phyloP scores from a whole-genome alignment of 2,797 vertebrate species.

The Erithacus rubecula region DNA sequence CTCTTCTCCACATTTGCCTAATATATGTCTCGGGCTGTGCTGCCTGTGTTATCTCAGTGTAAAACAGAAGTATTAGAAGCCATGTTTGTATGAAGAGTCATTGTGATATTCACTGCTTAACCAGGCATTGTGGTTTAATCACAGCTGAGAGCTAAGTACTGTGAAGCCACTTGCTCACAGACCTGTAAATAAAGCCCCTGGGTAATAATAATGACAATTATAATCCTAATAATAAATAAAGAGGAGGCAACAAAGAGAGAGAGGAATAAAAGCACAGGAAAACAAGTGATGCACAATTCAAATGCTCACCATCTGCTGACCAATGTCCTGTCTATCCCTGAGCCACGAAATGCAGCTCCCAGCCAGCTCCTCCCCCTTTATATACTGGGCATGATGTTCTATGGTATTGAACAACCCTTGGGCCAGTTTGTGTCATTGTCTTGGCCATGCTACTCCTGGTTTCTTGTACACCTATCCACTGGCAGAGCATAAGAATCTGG shows the following conservation, averaged over 20 bases:
- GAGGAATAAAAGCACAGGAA: neutral
- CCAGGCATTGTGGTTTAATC: neutral
- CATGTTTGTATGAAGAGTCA: neutral
- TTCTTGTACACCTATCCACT: neutral
- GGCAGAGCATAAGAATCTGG: neutral
- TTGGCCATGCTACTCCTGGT: neutral
- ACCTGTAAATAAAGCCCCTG: neutral
- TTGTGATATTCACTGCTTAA: neutral
- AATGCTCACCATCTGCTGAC: neutral
- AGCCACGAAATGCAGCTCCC: neutral
- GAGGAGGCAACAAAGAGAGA: neutral
- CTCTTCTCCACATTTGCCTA: neutral
- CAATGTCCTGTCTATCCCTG: neutral
- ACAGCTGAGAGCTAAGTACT: neutral
- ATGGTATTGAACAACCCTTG: neutral
- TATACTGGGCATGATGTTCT: neutral
- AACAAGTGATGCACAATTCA: neutral
- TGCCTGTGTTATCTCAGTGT: neutral
- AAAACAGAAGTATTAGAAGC: neutral
- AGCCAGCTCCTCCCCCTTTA: neutral
- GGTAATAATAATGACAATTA: too few relatives aligned
- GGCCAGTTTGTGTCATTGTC: neutral
- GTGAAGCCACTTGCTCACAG: neutral
- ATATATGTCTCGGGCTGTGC: neutral
- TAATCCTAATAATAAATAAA: too few relatives aligned